phyloP scores from a whole-genome alignment of 1,140 invertebrate species.

The Pteromalus puparum region DNA sequence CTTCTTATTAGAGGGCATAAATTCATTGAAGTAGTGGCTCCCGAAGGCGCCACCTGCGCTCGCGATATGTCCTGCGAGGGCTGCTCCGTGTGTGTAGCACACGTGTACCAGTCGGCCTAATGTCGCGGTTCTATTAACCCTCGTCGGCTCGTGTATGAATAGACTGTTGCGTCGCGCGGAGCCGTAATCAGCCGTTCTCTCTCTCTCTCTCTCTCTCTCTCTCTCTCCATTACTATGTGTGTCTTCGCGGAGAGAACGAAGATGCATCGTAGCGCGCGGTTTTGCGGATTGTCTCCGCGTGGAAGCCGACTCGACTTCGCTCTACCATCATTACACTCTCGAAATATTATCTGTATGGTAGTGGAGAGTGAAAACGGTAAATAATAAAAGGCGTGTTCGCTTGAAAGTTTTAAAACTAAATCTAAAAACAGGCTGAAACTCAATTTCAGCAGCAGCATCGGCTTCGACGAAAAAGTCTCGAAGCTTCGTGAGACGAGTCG shows the following conservation, averaged over 20 bases:
- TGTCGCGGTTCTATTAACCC: slow-evolving; percentile 22
- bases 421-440: background rate
- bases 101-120: background rate
- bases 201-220: slow-evolving; percentile 7
- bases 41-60: background rate
- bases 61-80: background rate
- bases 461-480: too few relatives aligned
- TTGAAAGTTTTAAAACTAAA: background rate
- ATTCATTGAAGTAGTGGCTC: slow-evolving; percentile 17
- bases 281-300: background rate
- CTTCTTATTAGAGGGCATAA: slow-evolving; percentile 23
- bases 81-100: background rate
- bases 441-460: too few relatives aligned
- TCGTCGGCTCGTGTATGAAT: background rate
- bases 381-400: background rate
- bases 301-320: background rate
- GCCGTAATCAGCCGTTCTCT: slow-evolving; percentile 15
- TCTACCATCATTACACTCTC: background rate
- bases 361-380: background rate
- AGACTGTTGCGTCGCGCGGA: background rate
- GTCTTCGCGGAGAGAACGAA: background rate
- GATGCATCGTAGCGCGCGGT: background rate
- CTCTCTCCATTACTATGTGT: too few relatives aligned
- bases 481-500: background rate
- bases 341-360: background rate